A percentile compares a stretch with the other conserved stretches of the same genome.
These are phyloP conservation scores for Calliphora vomitoria DNA, from an alignment of 2,888 invertebrate genomes.

Conservation along the genomic window DNA sequence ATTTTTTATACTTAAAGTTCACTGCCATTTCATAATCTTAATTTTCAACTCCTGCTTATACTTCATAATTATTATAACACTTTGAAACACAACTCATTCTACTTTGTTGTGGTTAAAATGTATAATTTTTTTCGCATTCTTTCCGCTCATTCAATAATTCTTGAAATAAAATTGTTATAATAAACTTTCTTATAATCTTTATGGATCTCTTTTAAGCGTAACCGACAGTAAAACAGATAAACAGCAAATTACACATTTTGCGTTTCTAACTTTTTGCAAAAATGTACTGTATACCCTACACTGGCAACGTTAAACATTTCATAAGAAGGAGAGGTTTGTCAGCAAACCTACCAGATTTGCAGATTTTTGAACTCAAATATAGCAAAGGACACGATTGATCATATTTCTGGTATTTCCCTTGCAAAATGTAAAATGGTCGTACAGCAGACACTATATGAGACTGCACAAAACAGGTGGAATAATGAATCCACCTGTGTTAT, in stretches of 20 bases:
- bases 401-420: no score
- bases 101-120: constrained; percentile 25
- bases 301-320: no score
- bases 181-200: constrained; percentile 54
- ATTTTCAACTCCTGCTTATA: no score
- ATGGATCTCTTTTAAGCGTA: constrained; percentile 55
- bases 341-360: no score
- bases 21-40: background rate
- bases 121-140: constrained; percentile 16
- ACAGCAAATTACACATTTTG: background rate
- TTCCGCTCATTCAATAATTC: constrained; percentile 6
- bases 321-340: no score
- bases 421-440: no score
- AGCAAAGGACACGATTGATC: no score
- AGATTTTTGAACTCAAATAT: no score
- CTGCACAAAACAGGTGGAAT: no score
- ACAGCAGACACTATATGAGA: no score
- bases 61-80: no score
- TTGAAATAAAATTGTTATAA: constrained; percentile 26
- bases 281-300: background rate
- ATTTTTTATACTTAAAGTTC: background rate
- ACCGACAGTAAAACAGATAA: constrained; percentile 29
- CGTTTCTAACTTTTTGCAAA: background rate
- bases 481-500: no score
- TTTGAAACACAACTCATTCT: background rate